Conservation (phyloP, 2,113 vertebrate species). For the Rhadina sibilatrix region DNA sequence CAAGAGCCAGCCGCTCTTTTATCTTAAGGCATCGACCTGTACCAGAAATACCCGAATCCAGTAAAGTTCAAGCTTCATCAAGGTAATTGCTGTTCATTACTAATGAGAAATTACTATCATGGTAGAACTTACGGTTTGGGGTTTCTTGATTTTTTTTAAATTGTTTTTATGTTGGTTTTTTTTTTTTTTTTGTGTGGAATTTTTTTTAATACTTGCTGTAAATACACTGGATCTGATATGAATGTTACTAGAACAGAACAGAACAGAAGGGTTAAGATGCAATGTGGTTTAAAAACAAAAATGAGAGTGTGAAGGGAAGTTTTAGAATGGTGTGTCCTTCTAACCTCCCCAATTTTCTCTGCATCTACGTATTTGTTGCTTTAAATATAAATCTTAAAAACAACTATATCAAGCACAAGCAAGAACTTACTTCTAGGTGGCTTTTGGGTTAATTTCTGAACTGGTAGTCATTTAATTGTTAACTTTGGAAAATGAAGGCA, state of each 20-base stretch:
- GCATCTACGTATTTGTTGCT: not conserved
- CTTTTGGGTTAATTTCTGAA: not conserved
- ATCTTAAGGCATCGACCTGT: conserved; percentile 88
- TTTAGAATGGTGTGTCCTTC: not conserved
- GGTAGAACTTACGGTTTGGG: not conserved
- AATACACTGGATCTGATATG: not conserved
- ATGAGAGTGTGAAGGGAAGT: not conserved
- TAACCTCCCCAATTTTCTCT: not conserved
- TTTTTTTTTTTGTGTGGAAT: not conserved
- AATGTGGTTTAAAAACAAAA: not conserved
- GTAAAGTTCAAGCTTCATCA: conserved; percentile 29
- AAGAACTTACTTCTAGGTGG: not conserved
- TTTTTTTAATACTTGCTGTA: not conserved
- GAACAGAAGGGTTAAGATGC: not conserved
- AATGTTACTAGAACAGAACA: not conserved
- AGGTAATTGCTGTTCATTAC: conserved; percentile 62
- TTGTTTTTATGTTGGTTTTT: no score
- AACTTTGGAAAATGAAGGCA: not conserved
- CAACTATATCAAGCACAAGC: not conserved
- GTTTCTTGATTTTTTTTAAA: not conserved
- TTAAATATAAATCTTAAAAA: not conserved
- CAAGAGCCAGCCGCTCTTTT: conserved; percentile 76
- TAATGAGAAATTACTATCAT: rapidly evolving
- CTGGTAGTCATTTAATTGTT: not conserved
- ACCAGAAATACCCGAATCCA: conserved; percentile 80